Evolutionary conservation across 2,113 vertebrate genomes (phyloP), one percentile per base, ranked within the genome.

Genomic region (Leptocoma aspasia): DNA sequence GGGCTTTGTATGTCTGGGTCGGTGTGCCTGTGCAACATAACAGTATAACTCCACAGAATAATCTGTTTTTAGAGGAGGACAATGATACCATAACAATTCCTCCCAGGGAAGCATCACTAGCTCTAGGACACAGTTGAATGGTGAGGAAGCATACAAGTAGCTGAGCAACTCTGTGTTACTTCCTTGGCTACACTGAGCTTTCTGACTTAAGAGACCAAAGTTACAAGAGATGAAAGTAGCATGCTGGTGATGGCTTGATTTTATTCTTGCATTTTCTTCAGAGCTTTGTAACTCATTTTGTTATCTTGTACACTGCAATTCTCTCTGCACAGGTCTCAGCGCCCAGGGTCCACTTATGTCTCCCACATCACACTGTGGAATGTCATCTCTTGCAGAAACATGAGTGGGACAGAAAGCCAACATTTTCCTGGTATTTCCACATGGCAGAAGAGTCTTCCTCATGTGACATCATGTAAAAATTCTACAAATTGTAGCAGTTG

Each of bases 341-440:
- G 54, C 13, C 27, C 53, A 54, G 14, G 22, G 26, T 41, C 7
- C 20, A 13, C 14, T 77, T 54, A 37, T 42, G 47, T 39, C n/a
- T 86, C 52, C 24, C 15, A 17, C 6, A 39, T 31, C 21, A 35
- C 18, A 56, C 0, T 0, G 24, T 50, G 17, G 17, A 81, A 81
- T 5, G 10, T 26, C 19, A 49, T 27, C 41, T 65, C 66, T 82
- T 77, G 59, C 20, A 49, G 59, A 90, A 86, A 77, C 23, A 41
- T 11, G 22, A 61, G 13, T 23, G n/a, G 19, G 61, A 79, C 37
- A 93, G 57, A 94, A 80, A 87, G 61, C 11, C 7, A 59, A 33
- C 35, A 65, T 49, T 41, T 56, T 76, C 28, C 5, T 4, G 27
- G 2, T 39, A 31, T n/a, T 89, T 78, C 8, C 31, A 71, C 21